Evolutionary conservation across 2,888 invertebrate genomes (phyloP), one percentile per base, ranked within the genome.

Genomic region (Leptarthrus brevirostris): DNA sequence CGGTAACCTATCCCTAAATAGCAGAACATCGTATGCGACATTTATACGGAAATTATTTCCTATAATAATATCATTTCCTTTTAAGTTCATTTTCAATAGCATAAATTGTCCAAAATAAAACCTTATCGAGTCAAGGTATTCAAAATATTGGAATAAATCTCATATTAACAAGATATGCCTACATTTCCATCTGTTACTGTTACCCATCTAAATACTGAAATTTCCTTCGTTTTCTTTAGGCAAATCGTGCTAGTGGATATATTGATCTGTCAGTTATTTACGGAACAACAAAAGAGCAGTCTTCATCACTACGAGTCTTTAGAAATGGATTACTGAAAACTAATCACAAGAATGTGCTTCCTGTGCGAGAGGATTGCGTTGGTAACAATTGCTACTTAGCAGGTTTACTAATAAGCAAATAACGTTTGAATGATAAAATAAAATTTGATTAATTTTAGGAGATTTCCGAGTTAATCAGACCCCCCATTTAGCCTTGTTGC

Each of bases 381-480:
- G 86, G 73, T 76, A 79, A 0, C 84, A 86, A 0, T 4, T 87
- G 87, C 76, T 87, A 87, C 79, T 79, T 85, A 36, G 83, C 86
- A 76, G 87, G 87, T 87, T 82, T 12, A 24, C 1, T 6, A 14
- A 16, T 34, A 34, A 36, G 12, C 52, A 56, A 61, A 3, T 47
- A 53, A 2, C n/a, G 2, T 16, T 2, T 40, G 40, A 40, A 40
- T n/a, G 40, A 3, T 1, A 30, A 30, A 22, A 24, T 56, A 66
- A 44, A 54, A 40, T 61, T 20, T 61, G 77, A 78, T 4, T 5
- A 16, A 49, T 77, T 5, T 2, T 77, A 88, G 89, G 89, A 72
- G 89, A 89, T 77, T 78, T 77, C 30, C 84, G 89, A 75, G 85
- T 86, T 6, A 88, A 88, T 80, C 88, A 88, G 78, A 87, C 87